These are phyloP conservation scores for Apoda limacodes DNA, from an alignment of 2,888 invertebrate species.

Conservation along the genomic window DNA sequence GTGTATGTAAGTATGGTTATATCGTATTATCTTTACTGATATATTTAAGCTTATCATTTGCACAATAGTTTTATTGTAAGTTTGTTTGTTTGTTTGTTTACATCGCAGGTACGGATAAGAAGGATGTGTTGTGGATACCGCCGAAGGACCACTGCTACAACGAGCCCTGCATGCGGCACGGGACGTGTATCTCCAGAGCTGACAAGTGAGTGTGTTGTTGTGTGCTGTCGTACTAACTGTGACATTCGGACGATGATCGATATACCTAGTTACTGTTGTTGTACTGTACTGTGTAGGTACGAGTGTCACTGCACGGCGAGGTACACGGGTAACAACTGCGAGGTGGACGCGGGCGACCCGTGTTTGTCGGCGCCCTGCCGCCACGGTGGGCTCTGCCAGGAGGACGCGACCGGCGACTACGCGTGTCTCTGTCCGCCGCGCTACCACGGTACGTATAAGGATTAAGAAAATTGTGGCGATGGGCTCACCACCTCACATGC, in stretches of 20 bases:
- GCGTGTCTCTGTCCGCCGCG: constrained; percentile 77
- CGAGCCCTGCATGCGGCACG: constrained; percentile 87
- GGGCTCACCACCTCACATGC: too few relatives aligned
- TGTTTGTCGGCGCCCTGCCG: constrained; percentile 77
- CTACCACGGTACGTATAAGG: constrained; percentile 76
- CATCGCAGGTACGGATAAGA: constrained; percentile 55
- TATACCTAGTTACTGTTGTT: neutral
- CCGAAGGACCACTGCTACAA: constrained; percentile 79
- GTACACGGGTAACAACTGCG: constrained; percentile 89
- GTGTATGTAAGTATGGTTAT: too few relatives aligned
- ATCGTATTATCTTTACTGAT: too few relatives aligned
- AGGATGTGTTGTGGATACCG: constrained; percentile 65
- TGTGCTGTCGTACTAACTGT: too few relatives aligned
- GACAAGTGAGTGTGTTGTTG: constrained; percentile 63
- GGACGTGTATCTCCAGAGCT: constrained; percentile 79
- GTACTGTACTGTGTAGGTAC: constrained; percentile 65
- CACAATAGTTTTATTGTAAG: neutral
- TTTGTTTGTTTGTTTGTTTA: constrained; percentile 2
- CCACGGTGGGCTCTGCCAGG: constrained; percentile 77
- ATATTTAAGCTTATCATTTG: too few relatives aligned
- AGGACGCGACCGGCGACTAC: constrained; percentile 76
- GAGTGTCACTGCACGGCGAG: constrained; percentile 87
- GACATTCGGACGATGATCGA: too few relatives aligned
- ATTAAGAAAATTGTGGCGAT: too few relatives aligned
- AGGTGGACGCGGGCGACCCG: constrained; percentile 82